Percentiles rank a stretch among this genome's conserved stretches.
Conservation (phyloP, 2,797 vertebrate species). For the Leucoraja ocellata region DNA sequence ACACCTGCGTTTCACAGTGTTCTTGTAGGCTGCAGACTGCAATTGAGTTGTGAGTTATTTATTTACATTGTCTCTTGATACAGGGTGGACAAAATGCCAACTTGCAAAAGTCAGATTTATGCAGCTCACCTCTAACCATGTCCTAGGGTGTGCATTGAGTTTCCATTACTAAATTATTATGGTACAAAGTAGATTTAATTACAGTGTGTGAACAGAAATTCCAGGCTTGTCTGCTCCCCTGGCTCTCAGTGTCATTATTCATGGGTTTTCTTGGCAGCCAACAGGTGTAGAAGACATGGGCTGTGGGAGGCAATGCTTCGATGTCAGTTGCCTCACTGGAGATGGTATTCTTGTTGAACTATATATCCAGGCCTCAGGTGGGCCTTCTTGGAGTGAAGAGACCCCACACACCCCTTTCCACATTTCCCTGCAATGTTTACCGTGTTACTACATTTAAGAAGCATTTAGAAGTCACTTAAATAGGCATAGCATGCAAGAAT, state of each 20-base stretch:
- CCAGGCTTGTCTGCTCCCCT: conserved; percentile 65
- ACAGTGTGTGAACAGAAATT: conserved; percentile 66
- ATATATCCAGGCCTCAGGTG: neutral
- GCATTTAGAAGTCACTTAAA: too few relatives aligned
- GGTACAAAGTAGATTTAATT: conserved; percentile 73
- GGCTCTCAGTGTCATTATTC: conserved; percentile 64
- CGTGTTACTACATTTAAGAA: too few relatives aligned
- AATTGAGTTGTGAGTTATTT: conserved; percentile 22
- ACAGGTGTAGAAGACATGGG: conserved; percentile 69
- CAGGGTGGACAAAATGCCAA: conserved; percentile 20
- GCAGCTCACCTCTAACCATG: neutral
- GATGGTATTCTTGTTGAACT: too few relatives aligned
- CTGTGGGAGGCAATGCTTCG: conserved; percentile 40
- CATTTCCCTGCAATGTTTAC: too few relatives aligned
- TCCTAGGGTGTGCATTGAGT: conserved; percentile 40
- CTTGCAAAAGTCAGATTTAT: conserved; percentile 34
- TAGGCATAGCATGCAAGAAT: too few relatives aligned
- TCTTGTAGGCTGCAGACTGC: neutral
- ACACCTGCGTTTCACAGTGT: neutral
- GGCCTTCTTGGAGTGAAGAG: neutral
- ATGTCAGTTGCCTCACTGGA: neutral
- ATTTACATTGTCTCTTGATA: neutral
- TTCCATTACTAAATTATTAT: conserved; percentile 71
- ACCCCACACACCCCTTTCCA: neutral
- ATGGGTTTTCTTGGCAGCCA: conserved; percentile 51